Base-by-base conservation (phyloP, 1,140 invertebrate genomes). In the Acarapis woodi region DNA sequence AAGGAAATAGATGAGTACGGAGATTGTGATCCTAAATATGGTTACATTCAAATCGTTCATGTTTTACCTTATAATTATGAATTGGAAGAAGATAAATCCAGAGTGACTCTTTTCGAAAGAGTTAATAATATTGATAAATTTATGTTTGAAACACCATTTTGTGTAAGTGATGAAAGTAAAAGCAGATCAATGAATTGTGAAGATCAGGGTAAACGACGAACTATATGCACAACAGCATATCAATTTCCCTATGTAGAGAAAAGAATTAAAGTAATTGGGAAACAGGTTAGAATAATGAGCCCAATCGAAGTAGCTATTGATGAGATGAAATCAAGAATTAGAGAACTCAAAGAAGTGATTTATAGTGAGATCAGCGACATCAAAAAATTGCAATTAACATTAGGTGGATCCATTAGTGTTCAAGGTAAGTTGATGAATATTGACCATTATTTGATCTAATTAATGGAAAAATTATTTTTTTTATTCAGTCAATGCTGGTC, bases 401-500 rank as follows among this genome's bases (percentile, higher is more conserved):
- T 90, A 20, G 79, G 87, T 59, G 76, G 79, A 39, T 73, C 71
- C 50, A 71, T 88, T 40, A 80, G 76, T 51, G 77, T 83, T 8
- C 78, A 82, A 53, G n/a, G n/a, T n/a, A n/a, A n/a, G 55, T 58
- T 44, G 39, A 40, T 37, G n/a, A 10, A 14, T 23, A 41, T 29
- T 22, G 34, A 9, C 22, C 9, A 9, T 10, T 3, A 10, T 37
- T 29, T 21, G n/a, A 20, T 21, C 18, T n/a, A 40, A 58, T 53
- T n/a, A n/a, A n/a, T n/a, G n/a, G n/a, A n/a, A n/a, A n/a, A n/a
- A n/a, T n/a, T n/a, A n/a, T n/a, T n/a, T n/a, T n/a, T n/a, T n/a
- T n/a, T n/a, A n/a, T n/a, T n/a, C n/a, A n/a, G 82, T 90, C 0
- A 83, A 90, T 59, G 79, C 79, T n/a, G 83, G 83, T 21, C 83